Base-by-base conservation (phyloP, 2,888 invertebrate genomes). In the Drosophila neoperkinsi region DNA sequence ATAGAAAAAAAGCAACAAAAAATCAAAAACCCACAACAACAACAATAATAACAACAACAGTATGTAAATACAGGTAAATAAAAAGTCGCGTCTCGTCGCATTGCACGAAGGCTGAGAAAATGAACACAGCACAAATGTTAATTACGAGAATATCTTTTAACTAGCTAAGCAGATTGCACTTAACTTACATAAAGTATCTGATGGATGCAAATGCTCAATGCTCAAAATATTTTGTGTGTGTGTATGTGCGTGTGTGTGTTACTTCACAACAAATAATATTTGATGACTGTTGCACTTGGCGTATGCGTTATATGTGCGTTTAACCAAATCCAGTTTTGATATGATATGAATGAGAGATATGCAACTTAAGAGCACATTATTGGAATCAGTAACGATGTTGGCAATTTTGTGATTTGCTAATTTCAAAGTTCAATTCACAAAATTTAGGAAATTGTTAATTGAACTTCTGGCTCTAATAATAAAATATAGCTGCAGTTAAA, bases 41-140 rank as follows among this genome's bases (percentile, higher is more conserved):
- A 67, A 66, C 69, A 65, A 50, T 63, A 79, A 46, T 66, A 67
- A 65, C 52, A 63, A 46, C 75, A 43, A 34, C 30, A 62, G 66
- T 69, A 77, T 79, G 79, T 67, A 71, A 74, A 74, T 81, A 63
- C 76, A 71, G 33, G 66, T 65, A 64, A 57, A 68, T 59, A 72
- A 65, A 79, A 74, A 71, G 59, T 79, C 76, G 60, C 77, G 59
- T 58, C 64, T 63, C 59, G 50, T 46, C 65, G 52, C 55, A 25
- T 61, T n/a, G 74, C 75, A 77, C 84, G 91, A 91, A 92, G 92
- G 92, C 92, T 91, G 91, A 86, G 91, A 91, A 91, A 91, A 92
- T 90, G 77, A 86, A 78, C 83, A 77, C 84, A 75, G 82, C 82
- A 82, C 83, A 89, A 89, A 86, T 90, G 88, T 89, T 87, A 88